These are phyloP conservation scores for Gallinago nigripennis DNA, from an alignment of 2,797 vertebrate species.

Conservation along the genomic window DNA sequence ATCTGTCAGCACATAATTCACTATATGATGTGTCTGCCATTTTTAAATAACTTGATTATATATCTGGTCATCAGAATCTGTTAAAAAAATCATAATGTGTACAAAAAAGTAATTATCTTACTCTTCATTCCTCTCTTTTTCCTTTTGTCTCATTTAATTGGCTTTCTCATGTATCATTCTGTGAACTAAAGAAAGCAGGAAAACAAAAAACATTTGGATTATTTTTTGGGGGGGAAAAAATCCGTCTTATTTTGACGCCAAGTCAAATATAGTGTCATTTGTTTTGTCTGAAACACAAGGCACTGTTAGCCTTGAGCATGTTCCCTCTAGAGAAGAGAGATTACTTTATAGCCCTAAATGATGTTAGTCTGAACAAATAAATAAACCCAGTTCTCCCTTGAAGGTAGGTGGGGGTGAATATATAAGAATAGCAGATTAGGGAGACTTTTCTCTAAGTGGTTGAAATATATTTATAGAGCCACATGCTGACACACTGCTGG, in stretches of 20 bases:
- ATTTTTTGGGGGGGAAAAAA: rapidly evolving
- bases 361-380: slow-evolving; percentile 16
- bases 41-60: background rate
- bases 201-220: background rate
- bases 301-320: background rate
- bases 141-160: background rate
- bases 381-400: background rate
- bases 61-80: background rate
- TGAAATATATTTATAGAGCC: background rate
- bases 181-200: background rate
- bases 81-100: background rate
- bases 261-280: background rate
- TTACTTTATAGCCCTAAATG: background rate
- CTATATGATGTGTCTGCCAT: background rate
- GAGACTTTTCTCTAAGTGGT: background rate
- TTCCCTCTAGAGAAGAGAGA: background rate
- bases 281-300: background rate
- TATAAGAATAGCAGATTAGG: background rate
- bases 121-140: background rate
- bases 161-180: background rate
- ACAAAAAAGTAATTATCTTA: background rate
- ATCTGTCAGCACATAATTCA: background rate
- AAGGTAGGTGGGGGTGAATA: background rate
- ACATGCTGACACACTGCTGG: background rate
- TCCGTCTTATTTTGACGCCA: background rate